Conservation (phyloP, 1,140 invertebrate species). For the Drosophila teissieri region DNA sequence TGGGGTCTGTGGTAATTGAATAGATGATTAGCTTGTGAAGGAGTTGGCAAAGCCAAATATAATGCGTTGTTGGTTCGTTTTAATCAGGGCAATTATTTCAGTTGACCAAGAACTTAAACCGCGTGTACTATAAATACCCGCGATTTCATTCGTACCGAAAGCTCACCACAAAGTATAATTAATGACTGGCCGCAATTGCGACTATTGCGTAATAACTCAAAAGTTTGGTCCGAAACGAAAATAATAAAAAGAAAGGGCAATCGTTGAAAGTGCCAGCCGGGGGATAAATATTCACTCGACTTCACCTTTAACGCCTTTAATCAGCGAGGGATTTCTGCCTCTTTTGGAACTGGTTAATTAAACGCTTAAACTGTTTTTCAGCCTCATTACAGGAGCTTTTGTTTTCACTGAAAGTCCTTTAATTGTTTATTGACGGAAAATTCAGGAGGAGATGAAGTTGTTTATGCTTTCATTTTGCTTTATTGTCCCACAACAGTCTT, state of each 20-base stretch:
- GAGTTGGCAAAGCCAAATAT: not conserved
- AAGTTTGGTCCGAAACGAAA: conserved; percentile 21
- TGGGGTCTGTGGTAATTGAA: conserved; percentile 6
- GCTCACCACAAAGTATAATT: conserved; percentile 34
- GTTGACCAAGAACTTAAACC: conserved; percentile 15
- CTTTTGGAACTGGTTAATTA: conserved; percentile 21
- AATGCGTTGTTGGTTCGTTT: conserved; percentile 24
- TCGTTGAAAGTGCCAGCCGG: not conserved
- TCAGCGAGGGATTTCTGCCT: conserved; percentile 13
- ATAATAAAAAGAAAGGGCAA: conserved; percentile 3
- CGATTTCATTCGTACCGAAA: conserved; percentile 2
- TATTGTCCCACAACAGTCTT: not conserved
- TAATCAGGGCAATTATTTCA: conserved; percentile 37
- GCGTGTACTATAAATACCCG: conserved; percentile 7
- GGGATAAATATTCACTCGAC: conserved; percentile 15
- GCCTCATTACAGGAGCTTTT: conserved; percentile 7
- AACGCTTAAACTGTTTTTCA: conserved; percentile 31
- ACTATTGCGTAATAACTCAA: conserved; percentile 30
- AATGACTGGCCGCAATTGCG: conserved; percentile 18
- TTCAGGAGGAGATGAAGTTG: not conserved
- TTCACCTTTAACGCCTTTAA: conserved; percentile 4
- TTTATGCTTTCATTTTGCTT: not conserved
- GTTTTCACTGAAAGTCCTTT: conserved; percentile 5
- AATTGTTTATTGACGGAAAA: conserved; percentile 23
- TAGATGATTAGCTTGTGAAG: conserved; percentile 1